Percentiles rank a stretch among this genome's conserved stretches.
Conservation (phyloP, 2,888 invertebrate genomes). For the Buathra laborator region DNA sequence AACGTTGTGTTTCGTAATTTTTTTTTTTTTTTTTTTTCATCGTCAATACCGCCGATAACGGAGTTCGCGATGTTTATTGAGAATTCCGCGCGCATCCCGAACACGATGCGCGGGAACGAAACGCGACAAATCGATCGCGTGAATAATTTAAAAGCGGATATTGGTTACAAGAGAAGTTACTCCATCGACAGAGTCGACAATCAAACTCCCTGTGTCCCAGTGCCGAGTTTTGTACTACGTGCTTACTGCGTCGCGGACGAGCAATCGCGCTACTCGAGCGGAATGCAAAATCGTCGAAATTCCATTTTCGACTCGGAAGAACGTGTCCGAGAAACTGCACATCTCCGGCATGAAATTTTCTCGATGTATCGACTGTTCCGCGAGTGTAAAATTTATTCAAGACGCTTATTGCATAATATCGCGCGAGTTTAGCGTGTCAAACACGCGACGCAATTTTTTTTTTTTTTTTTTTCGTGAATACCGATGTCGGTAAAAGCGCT, state of each 20-base stretch:
- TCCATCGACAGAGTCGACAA: not conserved
- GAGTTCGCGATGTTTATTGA: not conserved
- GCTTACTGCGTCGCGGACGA: not conserved
- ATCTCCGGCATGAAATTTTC: not conserved
- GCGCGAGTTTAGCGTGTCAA: slow-evolving; percentile 52
- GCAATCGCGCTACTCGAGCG: slow-evolving; percentile 19
- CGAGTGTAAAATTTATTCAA: not conserved
- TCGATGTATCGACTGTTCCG: not conserved
- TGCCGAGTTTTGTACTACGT: slow-evolving; percentile 1
- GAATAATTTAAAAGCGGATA: slow-evolving; percentile 44
- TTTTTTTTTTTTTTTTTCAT: not conserved
- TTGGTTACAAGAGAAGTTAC: slow-evolving; percentile 25
- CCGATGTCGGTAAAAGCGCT: too few species aligned
- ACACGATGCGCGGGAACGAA: not conserved
- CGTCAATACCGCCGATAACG: not conserved
- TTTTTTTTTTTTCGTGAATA: not conserved
- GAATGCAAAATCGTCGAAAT: slow-evolving; percentile 59
- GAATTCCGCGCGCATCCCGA: not conserved
- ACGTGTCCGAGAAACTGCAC: not conserved
- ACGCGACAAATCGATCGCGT: slow-evolving; percentile 40
- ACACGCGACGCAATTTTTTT: slow-evolving; percentile 23
- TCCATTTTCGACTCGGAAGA: slow-evolving; percentile 36
- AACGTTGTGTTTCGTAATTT: too few species aligned
- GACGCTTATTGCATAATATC: slow-evolving; percentile 27
- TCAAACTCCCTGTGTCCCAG: not conserved